phyloP scores from a whole-genome alignment of 2,888 invertebrate genomes.

The Oxyteleia sp. region DNA sequence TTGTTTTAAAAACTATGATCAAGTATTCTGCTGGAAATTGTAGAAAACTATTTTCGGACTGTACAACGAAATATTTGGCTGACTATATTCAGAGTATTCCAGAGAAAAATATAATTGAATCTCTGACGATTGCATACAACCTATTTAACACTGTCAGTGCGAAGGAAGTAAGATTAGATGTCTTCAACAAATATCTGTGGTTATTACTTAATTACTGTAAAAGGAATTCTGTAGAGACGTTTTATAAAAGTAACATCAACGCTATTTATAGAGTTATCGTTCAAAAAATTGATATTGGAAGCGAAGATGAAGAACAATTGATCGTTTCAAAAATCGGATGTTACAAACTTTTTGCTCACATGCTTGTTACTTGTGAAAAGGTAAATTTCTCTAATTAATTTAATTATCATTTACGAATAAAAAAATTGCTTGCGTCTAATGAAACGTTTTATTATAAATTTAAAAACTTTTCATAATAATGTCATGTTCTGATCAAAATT shows the following conservation, averaged over 20 bases:
- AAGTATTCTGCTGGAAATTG: constrained; percentile 79
- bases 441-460: too few relatives aligned
- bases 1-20: constrained; percentile 68
- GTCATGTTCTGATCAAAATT: too few relatives aligned
- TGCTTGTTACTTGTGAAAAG: constrained; percentile 82
- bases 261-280: constrained; percentile 77
- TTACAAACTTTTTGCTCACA: constrained; percentile 85
- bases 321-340: constrained; percentile 85
- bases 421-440: too few relatives aligned
- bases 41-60: constrained; percentile 76
- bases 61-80: constrained; percentile 75
- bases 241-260: constrained; percentile 82
- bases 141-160: constrained; percentile 75
- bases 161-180: constrained; percentile 78
- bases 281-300: constrained; percentile 62
- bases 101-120: constrained; percentile 74
- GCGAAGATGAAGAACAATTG: constrained; percentile 76
- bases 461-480: too few relatives aligned
- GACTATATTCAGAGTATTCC: constrained; percentile 78
- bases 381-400: too few relatives aligned
- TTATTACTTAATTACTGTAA: constrained; percentile 81
- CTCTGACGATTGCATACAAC: constrained; percentile 79
- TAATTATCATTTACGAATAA: too few relatives aligned
- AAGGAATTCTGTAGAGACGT: constrained; percentile 77
- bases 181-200: constrained; percentile 84